Evolutionary conservation across 2,113 vertebrate species (phyloP).

Genomic region (Toxotes jaculatrix): DNA sequence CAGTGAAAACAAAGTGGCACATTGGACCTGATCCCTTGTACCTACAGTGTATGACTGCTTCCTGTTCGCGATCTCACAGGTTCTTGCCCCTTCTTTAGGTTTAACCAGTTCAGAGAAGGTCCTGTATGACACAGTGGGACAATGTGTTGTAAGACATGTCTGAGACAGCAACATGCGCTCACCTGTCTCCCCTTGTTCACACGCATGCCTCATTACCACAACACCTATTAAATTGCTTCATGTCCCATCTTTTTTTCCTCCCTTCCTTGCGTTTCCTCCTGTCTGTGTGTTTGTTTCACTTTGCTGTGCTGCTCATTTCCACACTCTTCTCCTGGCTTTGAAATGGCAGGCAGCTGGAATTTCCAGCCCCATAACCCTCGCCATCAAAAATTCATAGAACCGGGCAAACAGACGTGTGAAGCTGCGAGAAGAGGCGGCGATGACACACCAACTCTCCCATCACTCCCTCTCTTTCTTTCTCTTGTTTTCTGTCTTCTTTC

Average conservation of each 20-base stretch:
- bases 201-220: slow-evolving; percentile 62
- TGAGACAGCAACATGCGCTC: slow-evolving; percentile 11
- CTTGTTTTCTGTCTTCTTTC: slow-evolving; percentile 71
- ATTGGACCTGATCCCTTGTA: not conserved
- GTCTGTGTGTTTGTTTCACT: slow-evolving; percentile 59
- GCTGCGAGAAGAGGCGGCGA: slow-evolving; percentile 39
- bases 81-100: not conserved
- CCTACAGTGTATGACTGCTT: not conserved
- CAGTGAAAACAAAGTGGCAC: too few relatives aligned
- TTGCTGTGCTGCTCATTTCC: slow-evolving; percentile 70
- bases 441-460: slow-evolving; percentile 52
- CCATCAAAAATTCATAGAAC: slow-evolving; percentile 82
- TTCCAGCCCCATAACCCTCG: slow-evolving; percentile 65
- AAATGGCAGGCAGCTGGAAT: slow-evolving; percentile 72
- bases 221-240: slow-evolving; percentile 57
- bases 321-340: slow-evolving; percentile 58
- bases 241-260: slow-evolving; percentile 24
- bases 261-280: slow-evolving; percentile 8
- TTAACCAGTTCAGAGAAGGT: not conserved
- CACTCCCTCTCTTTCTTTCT: slow-evolving; percentile 56
- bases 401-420: slow-evolving; percentile 57
- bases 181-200: slow-evolving; percentile 19
- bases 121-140: not conserved
- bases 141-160: slow-evolving; percentile 11
- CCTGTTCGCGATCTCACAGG: not conserved